These are phyloP conservation scores for Chelon labrosus DNA, from an alignment of 2,797 vertebrate species.

Conservation along the genomic window DNA sequence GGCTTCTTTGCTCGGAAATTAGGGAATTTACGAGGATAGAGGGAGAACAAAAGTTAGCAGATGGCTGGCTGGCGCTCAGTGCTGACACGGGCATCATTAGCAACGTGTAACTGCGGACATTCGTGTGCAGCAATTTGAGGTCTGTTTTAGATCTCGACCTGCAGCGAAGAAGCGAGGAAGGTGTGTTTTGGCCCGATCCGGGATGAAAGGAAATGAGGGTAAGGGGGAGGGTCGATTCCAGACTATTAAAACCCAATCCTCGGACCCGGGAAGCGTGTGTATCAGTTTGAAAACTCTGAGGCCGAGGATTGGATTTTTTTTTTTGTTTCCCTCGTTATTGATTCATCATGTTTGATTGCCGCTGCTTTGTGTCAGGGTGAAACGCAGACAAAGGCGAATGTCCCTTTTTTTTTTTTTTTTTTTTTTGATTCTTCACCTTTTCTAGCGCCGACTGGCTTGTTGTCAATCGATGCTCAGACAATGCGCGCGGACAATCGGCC, in stretches of 20 bases:
- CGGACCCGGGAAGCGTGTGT: no score
- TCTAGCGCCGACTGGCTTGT: conserved; percentile 39
- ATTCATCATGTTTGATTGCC: conserved; percentile 19
- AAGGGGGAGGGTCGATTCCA: background rate
- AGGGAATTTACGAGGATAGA: conserved; percentile 37
- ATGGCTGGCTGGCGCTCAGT: conserved; percentile 61
- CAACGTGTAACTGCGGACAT: conserved; percentile 74
- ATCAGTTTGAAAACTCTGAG: conserved; percentile 35
- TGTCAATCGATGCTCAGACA: conserved; percentile 70
- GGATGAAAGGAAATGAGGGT: background rate
- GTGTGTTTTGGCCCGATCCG: background rate
- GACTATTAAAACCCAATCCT: background rate
- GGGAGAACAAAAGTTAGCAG: conserved; percentile 68
- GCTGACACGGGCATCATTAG: conserved; percentile 67
- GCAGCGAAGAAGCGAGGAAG: conserved; percentile 20
- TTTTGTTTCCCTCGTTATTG: background rate
- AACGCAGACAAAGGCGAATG: conserved; percentile 34
- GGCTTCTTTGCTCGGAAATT: conserved; percentile 38
- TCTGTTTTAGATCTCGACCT: conserved; percentile 23
- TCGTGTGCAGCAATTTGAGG: conserved; percentile 61
- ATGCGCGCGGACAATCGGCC: conserved; percentile 50
- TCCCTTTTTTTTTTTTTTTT: conserved; percentile 18
- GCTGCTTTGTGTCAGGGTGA: conserved; percentile 26
- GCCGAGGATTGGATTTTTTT: conserved; percentile 5
- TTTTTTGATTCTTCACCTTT: conserved; percentile 5